phyloP scores from a whole-genome alignment of 2,888 invertebrate genomes.

The Xestia sexstrigata region DNA sequence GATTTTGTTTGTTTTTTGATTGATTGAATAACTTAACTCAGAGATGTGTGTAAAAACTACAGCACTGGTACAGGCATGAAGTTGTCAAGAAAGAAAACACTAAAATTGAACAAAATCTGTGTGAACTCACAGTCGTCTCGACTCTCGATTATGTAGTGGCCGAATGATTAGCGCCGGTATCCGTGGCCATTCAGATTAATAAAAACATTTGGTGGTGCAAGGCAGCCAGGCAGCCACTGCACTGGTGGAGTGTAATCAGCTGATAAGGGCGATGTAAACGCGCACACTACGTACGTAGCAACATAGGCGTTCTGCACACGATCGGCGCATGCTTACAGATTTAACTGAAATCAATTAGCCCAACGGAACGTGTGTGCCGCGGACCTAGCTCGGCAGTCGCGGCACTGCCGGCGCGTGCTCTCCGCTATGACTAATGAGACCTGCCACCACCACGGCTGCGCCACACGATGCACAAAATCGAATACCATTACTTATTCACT shows the following conservation, averaged over 20 bases:
- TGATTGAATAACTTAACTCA: not conserved
- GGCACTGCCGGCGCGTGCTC: constrained; percentile 62
- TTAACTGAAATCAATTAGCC: constrained; percentile 84
- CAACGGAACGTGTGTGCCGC: constrained; percentile 62
- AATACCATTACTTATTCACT: constrained; percentile 87
- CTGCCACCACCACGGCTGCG: constrained; percentile 80
- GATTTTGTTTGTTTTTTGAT: constrained; percentile 1
- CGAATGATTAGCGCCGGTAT: constrained; percentile 54
- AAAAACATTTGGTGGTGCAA: constrained; percentile 77
- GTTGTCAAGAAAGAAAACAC: not conserved
- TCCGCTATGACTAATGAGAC: constrained; percentile 73
- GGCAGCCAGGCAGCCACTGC: constrained; percentile 70
- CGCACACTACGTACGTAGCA: constrained; percentile 70
- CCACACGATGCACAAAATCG: constrained; percentile 87
- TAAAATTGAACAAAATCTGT: constrained; percentile 9
- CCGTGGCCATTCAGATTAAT: constrained; percentile 66
- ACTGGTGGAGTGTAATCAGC: constrained; percentile 85
- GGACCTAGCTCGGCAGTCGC: constrained; percentile 53
- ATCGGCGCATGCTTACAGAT: constrained; percentile 85
- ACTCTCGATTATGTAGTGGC: constrained; percentile 12
- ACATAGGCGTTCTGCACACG: constrained; percentile 73
- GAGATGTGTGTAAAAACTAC: constrained; percentile 6
- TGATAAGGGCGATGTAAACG: constrained; percentile 84
- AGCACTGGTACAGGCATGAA: not conserved
- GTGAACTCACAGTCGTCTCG: constrained; percentile 32